Evolutionary conservation across 2,113 vertebrate species (phyloP).

Genomic region (Hepsetus odoe): DNA sequence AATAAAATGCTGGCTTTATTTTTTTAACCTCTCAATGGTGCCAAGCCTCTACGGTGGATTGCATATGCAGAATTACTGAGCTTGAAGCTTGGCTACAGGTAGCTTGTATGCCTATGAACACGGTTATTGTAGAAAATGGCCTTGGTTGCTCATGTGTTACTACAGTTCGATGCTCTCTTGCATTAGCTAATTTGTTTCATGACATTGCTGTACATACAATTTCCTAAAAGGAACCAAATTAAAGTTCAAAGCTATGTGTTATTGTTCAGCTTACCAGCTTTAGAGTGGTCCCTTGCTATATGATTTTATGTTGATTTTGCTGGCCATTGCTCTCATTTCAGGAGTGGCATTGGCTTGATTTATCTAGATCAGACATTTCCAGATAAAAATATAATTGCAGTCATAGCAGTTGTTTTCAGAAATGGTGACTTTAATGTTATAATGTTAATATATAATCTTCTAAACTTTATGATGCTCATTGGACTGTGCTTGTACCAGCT

Average conservation of each 20-base stretch:
- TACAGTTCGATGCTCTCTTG: neutral
- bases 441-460: too few species aligned
- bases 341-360: neutral
- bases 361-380: neutral
- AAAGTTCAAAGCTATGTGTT: too few species aligned
- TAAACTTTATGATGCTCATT: too few species aligned
- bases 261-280: too few species aligned
- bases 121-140: neutral
- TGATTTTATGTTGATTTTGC: too few species aligned
- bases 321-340: neutral
- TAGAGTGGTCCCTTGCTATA: too few species aligned
- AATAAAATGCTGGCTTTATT: constrained; percentile 74
- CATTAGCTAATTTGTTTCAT: neutral
- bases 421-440: too few species aligned
- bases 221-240: neutral
- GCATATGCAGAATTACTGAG: constrained; percentile 39
- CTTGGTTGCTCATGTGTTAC: neutral
- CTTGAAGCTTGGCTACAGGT: neutral
- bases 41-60: constrained; percentile 57
- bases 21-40: constrained; percentile 53
- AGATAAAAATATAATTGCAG: too few species aligned
- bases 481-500: too few species aligned
- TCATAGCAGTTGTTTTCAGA: too few species aligned
- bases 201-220: neutral
- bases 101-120: neutral